phyloP scores from a whole-genome alignment of 2,113 vertebrate genomes.

The Salvelinus alpinus region DNA sequence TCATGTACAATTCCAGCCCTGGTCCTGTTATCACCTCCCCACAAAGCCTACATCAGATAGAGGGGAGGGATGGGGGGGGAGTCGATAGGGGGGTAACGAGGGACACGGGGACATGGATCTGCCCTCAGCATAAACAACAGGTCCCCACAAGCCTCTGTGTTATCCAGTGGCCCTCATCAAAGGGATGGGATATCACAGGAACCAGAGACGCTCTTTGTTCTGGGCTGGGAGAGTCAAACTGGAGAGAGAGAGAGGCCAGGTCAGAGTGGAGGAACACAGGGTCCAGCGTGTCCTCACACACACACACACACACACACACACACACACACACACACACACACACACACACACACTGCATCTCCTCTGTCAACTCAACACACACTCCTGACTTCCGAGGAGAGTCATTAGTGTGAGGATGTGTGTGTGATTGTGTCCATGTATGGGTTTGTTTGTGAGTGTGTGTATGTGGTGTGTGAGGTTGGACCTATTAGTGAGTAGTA shows the following conservation, averaged over 20 bases:
- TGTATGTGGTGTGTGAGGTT: background rate
- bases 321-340: too few relatives aligned
- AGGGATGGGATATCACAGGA: too few relatives aligned
- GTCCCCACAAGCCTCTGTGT: too few relatives aligned
- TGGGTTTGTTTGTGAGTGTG: too few relatives aligned
- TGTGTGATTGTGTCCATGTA: too few relatives aligned
- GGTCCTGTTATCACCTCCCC: conserved; percentile 49
- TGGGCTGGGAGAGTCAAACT: background rate
- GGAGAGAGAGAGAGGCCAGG: too few relatives aligned
- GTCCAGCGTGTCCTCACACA: background rate
- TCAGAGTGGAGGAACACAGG: too few relatives aligned
- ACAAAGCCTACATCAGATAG: conserved; percentile 7
- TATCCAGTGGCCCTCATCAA: conserved; percentile 1
- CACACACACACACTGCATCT: background rate
- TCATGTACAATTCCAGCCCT: conserved; percentile 10
- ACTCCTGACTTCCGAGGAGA: background rate
- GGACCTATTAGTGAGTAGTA: background rate
- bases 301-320: background rate
- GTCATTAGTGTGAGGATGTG: background rate
- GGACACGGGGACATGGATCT: too few relatives aligned
- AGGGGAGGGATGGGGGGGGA: conserved; percentile 4
- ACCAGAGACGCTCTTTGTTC: conserved; percentile 24
- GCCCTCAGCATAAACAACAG: background rate
- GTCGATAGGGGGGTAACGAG: too few relatives aligned
- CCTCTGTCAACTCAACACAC: conserved; percentile 1